Evolutionary conservation across 2,113 vertebrate species (phyloP), one percentile per base, ranked within the genome.

Genomic region (Pachycephala philippinensis): DNA sequence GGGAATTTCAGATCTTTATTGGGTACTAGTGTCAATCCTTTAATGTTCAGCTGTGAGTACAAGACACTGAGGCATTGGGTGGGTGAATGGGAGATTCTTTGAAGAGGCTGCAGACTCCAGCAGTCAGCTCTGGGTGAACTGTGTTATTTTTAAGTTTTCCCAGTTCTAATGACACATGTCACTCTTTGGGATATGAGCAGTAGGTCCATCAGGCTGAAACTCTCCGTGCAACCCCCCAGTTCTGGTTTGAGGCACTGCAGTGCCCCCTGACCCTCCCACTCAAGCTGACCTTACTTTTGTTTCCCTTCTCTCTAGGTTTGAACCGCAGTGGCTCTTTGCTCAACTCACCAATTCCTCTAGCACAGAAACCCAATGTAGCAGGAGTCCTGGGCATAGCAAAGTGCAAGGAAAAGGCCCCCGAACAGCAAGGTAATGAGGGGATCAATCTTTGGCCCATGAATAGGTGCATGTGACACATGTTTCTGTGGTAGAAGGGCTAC

Each of bases 321-420:
- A 98, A 98, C 64, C 98, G 99, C 88, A 99, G 98, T 95, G 99
- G 98, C 96, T 99, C 98, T 54, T 98, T 98, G 91, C 96, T 99
- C 95, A 98, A 97, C 97, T 79, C 98, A 96, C 93, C 98, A 95
- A 98, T 98, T 47, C 98, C 98, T n/a, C 98, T 98, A 30, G 97
- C 98, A 64, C 98, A 98, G 92, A 99, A 99, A 98, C 87, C 95
- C 49, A 98, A 96, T 4, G 97, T 98, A 12, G 97, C 99, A 61
- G 97, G 97, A 74, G 98, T 98, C 39, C 77, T 98, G 50, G 97
- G 98, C 60, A 97, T 98, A 42, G 89, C 97, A 7, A 99, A 99
- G 84, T 96, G 97, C 75, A 97, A 99, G 76, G 99, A 99, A 83
- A 99, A 99, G 93, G 91, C 78, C 72, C 97, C 98, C 9, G 99